Evolutionary conservation across 2,888 invertebrate species (phyloP).

Genomic region (Philonicus albiceps): DNA sequence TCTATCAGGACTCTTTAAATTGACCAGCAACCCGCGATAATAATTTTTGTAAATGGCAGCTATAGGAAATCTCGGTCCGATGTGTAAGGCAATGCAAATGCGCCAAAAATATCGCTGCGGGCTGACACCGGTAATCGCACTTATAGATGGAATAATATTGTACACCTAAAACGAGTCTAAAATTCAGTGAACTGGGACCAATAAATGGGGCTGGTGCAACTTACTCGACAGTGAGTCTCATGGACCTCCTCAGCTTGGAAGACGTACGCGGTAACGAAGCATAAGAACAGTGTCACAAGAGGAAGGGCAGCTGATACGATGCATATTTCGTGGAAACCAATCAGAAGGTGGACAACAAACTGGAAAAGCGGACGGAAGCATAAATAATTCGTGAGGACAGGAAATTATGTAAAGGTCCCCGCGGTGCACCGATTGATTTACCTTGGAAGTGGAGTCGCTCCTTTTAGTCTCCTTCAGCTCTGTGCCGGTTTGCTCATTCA

Average conservation of each 20-base stretch:
- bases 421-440: not conserved
- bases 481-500: constrained; percentile 4
- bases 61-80: constrained; percentile 89
- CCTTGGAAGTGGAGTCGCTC: constrained; percentile 3
- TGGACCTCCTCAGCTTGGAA: constrained; percentile 94
- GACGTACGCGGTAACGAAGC: constrained; percentile 87
- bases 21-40: constrained; percentile 70
- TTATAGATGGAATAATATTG: constrained; percentile 94
- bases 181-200: not conserved
- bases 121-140: constrained; percentile 92
- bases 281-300: constrained; percentile 82
- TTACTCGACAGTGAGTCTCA: constrained; percentile 93
- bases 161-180: constrained; percentile 73
- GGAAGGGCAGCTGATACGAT: constrained; percentile 85
- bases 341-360: constrained; percentile 73
- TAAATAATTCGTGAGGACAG: not conserved
- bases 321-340: constrained; percentile 82
- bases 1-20: constrained; percentile 53
- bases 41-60: constrained; percentile 87
- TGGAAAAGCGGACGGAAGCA: constrained; percentile 54
- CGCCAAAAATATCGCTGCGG: constrained; percentile 94
- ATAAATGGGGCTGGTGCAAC: constrained; percentile 56
- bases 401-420: constrained; percentile 21
- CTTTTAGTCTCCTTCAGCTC: not conserved
- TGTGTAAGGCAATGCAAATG: constrained; percentile 88